A percentile compares a stretch with the other conserved stretches of the same genome.
phyloP scores from a whole-genome alignment of 1,140 invertebrate species.

The Drosophila erecta region DNA sequence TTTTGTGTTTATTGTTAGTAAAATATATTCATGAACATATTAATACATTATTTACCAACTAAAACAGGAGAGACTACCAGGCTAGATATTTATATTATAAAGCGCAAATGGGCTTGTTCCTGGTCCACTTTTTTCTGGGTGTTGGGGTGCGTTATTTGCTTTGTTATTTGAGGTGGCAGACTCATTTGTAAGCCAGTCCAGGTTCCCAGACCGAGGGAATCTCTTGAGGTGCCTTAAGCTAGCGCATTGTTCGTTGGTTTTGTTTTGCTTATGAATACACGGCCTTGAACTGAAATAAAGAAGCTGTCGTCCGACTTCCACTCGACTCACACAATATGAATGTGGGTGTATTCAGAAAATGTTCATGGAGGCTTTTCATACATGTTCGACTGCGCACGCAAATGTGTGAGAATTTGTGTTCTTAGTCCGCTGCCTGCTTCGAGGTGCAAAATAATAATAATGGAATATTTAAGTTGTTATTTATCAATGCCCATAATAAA shows the following conservation, averaged over 20 bases:
- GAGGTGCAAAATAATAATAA: conserved; percentile 13
- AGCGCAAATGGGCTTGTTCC: too few species aligned
- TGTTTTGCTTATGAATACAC: conserved; percentile 49
- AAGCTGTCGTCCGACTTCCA: background rate
- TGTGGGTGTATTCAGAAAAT: background rate
- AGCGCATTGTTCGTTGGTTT: conserved; percentile 26
- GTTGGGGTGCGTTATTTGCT: conserved; percentile 19
- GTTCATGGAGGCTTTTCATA: conserved; percentile 19
- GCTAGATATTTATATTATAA: too few species aligned
- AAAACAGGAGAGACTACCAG: too few species aligned
- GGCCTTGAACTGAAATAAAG: conserved; percentile 34
- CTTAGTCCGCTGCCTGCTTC: background rate
- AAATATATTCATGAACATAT: too few species aligned
- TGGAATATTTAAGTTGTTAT: conserved; percentile 21
- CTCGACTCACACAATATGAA: conserved; percentile 3
- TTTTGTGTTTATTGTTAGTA: too few species aligned
- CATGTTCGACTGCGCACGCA: conserved; percentile 20
- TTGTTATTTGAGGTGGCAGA: conserved; percentile 38
- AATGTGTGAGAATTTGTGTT: conserved; percentile 18
- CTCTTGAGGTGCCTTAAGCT: conserved; percentile 9
- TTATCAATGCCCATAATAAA: conserved; percentile 2
- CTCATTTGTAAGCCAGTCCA: conserved; percentile 48
- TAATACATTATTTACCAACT: too few species aligned
- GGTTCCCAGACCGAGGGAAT: conserved; percentile 8
- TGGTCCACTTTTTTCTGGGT: background rate